Conservation (phyloP, 2,888 invertebrate species). For the Imbricaverruca yamaguchii region DNA sequence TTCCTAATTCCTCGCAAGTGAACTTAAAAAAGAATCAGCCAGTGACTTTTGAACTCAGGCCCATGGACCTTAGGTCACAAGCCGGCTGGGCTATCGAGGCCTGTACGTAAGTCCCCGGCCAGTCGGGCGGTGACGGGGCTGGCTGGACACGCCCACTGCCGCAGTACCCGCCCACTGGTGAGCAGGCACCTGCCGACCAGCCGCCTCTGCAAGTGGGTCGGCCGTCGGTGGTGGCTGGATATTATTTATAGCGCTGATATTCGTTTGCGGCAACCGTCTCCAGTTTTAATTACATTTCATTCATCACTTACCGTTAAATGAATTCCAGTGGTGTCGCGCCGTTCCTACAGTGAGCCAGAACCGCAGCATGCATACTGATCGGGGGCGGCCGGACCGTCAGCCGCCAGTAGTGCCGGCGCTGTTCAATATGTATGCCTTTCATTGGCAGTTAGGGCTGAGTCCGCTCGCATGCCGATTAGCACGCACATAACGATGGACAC, state of each 20-base stretch:
- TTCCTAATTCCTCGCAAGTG: too few relatives aligned
- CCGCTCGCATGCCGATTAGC: neutral
- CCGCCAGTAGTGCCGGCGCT: neutral
- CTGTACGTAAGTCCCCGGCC: too few relatives aligned
- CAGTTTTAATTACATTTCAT: slow-evolving; percentile 18
- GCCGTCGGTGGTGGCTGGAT: neutral
- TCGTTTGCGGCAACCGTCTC: slow-evolving; percentile 10
- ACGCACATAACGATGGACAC: neutral
- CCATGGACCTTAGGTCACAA: too few relatives aligned
- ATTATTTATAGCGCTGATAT: slow-evolving; percentile 17
- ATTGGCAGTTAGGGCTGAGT: neutral
- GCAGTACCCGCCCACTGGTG: too few relatives aligned
- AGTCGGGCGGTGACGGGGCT: too few relatives aligned
- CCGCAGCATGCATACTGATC: slow-evolving; percentile 1
- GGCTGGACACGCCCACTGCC: too few relatives aligned
- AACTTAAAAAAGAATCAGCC: too few relatives aligned
- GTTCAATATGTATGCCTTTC: slow-evolving; percentile 14
- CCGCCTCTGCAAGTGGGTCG: neutral
- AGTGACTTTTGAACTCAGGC: too few relatives aligned
- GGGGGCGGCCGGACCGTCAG: neutral
- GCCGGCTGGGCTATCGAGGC: too few relatives aligned
- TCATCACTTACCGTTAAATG: slow-evolving; percentile 17
- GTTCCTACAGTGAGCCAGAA: neutral
- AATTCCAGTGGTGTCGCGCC: slow-evolving; percentile 13
- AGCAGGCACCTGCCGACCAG: too few relatives aligned